Evolutionary conservation across 1,140 invertebrate genomes (phyloP).

Genomic region (Diuraphis noxia): DNA sequence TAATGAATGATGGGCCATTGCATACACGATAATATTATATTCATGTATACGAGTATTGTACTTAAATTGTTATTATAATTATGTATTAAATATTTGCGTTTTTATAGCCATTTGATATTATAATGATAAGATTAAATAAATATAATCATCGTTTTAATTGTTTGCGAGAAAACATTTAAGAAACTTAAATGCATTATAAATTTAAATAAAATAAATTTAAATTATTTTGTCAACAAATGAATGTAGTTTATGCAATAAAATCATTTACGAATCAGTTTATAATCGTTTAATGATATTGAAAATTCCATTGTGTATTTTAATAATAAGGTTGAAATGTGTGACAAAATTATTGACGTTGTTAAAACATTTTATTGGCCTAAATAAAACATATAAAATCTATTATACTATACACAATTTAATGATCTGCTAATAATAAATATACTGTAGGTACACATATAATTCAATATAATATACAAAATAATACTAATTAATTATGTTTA

Average conservation of each 20-base stretch:
- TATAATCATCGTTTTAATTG: neutral
- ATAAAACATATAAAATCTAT: neutral
- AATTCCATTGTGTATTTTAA: too few species aligned
- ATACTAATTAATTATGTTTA: neutral
- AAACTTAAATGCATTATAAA: neutral
- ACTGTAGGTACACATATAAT: neutral
- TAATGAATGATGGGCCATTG: neutral
- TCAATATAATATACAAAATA: neutral
- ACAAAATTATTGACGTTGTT: neutral
- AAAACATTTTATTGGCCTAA: neutral
- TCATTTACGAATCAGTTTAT: neutral
- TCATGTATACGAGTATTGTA: neutral
- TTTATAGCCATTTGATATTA: neutral
- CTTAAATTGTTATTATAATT: neutral
- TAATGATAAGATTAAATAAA: neutral
- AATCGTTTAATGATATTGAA: too few species aligned
- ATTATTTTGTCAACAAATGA: neutral
- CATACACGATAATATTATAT: neutral
- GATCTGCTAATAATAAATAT: neutral
- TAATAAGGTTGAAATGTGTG: neutral
- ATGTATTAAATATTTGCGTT: neutral
- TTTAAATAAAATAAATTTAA: neutral
- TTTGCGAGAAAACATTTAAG: neutral
- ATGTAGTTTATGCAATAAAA: neutral
- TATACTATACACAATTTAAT: neutral